Percentiles rank a stretch among this genome's conserved stretches.
Conservation (phyloP, 2,113 vertebrate genomes). For the Psilopsiagon aymara region DNA sequence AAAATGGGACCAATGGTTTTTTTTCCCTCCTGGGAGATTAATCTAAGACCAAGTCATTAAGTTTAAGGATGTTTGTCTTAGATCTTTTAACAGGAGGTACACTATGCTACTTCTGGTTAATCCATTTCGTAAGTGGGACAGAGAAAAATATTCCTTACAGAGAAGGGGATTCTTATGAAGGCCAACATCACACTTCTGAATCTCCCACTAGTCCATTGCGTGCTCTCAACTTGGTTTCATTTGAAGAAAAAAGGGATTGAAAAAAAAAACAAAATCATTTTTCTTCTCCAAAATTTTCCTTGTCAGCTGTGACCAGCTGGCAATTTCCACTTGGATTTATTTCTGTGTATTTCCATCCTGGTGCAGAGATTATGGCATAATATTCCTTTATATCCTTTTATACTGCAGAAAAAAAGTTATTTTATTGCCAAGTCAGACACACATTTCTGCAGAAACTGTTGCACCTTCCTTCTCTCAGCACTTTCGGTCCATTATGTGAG, state of each 20-base stretch:
- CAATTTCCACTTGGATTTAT: slow-evolving; percentile 35
- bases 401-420: background rate
- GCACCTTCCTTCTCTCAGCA: slow-evolving; percentile 38
- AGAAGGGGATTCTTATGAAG: background rate
- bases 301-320: slow-evolving; percentile 29
- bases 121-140: slow-evolving; percentile 26
- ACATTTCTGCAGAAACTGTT: slow-evolving; percentile 43
- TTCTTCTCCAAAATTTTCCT: slow-evolving; percentile 17
- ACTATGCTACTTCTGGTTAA: slow-evolving; percentile 17
- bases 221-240: background rate
- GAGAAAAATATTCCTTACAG: slow-evolving; percentile 16
- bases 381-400: slow-evolving; percentile 38
- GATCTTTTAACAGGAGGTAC: slow-evolving; percentile 30
- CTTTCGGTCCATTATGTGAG: slow-evolving; percentile 32
- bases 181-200: background rate
- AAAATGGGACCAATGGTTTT: background rate
- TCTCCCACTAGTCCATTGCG: background rate
- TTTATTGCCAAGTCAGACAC: slow-evolving; percentile 51
- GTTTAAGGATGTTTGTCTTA: slow-evolving; percentile 34
- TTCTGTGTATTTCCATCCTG: slow-evolving; percentile 22
- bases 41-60: background rate
- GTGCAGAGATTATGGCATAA: slow-evolving; percentile 49
- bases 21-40: background rate
- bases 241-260: slow-evolving; percentile 22
- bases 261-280: slow-evolving; percentile 12